Evolutionary conservation across 2,113 vertebrate genomes (phyloP).

Genomic region (Caranx melampygus): DNA sequence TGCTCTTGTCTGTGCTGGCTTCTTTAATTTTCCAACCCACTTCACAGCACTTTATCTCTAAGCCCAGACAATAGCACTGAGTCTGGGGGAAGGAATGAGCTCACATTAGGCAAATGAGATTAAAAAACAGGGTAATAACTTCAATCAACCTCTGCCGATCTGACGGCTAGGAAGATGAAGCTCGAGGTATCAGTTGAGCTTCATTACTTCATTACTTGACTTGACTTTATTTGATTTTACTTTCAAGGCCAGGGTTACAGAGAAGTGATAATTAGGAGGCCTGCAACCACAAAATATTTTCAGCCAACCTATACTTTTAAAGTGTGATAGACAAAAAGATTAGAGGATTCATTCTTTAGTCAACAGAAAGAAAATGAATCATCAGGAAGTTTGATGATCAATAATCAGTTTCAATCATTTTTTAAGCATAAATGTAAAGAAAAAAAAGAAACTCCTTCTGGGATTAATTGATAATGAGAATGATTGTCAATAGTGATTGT

Average conservation of each 20-base stretch:
- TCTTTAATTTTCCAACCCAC: conserved; percentile 66
- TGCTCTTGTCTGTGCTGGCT: background rate
- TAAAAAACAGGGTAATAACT: conserved; percentile 48
- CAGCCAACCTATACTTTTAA: too few relatives aligned
- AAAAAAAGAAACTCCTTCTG: too few relatives aligned
- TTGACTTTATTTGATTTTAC: conserved; percentile 5
- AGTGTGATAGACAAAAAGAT: too few relatives aligned
- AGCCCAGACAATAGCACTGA: conserved; percentile 23
- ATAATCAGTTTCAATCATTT: too few relatives aligned
- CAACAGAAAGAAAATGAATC: too few relatives aligned
- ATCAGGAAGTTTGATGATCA: too few relatives aligned
- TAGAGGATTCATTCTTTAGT: too few relatives aligned
- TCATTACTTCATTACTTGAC: conserved; percentile 35
- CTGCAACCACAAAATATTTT: background rate
- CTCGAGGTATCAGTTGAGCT: conserved; percentile 24
- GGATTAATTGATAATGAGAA: too few relatives aligned
- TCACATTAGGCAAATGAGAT: conserved; percentile 67
- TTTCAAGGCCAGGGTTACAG: background rate
- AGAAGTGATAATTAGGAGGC: background rate
- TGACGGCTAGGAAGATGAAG: conserved; percentile 36
- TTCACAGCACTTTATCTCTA: conserved; percentile 51
- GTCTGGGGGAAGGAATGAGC: conserved; percentile 30
- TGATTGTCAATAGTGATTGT: too few relatives aligned
- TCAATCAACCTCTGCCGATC: conserved; percentile 30
- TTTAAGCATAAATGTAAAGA: background rate